Conservation (phyloP, 2,797 vertebrate species). For the Alectoris magna region DNA sequence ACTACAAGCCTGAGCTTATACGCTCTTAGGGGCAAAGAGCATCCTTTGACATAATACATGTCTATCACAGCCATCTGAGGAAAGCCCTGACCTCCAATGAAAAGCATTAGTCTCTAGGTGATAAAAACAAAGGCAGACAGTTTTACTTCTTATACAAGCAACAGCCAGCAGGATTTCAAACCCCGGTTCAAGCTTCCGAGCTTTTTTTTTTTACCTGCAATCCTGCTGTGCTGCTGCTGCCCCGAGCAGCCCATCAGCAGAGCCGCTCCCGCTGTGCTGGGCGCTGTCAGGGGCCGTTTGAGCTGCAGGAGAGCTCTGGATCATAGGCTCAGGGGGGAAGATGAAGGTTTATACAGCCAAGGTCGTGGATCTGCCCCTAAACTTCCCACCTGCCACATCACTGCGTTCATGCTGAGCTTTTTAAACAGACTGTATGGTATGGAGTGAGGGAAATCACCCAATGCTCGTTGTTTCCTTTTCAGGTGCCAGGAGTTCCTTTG, state of each 20-base stretch:
- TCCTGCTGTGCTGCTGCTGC: neutral
- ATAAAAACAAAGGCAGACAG: neutral
- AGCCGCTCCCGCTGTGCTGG: neutral
- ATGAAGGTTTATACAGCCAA: neutral
- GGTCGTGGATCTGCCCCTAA: neutral
- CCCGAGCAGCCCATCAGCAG: neutral
- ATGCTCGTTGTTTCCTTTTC: neutral
- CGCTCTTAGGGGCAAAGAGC: accelerated
- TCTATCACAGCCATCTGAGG: neutral
- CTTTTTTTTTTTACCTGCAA: neutral
- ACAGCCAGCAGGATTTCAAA: neutral
- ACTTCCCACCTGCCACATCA: neutral
- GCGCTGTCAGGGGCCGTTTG: neutral
- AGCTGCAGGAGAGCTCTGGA: neutral
- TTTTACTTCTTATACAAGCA: accelerated
- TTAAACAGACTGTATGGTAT: accelerated
- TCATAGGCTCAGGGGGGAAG: neutral
- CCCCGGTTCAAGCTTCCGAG: neutral
- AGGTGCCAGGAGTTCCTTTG: neutral
- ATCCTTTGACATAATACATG: accelerated
- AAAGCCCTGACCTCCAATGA: neutral
- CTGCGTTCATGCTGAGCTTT: accelerated
- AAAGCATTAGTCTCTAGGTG: neutral
- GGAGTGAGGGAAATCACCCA: neutral
- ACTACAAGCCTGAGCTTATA: accelerated